These are phyloP conservation scores for Drosophila nikananu DNA, from an alignment of 1,140 invertebrate species.

Conservation along the genomic window DNA sequence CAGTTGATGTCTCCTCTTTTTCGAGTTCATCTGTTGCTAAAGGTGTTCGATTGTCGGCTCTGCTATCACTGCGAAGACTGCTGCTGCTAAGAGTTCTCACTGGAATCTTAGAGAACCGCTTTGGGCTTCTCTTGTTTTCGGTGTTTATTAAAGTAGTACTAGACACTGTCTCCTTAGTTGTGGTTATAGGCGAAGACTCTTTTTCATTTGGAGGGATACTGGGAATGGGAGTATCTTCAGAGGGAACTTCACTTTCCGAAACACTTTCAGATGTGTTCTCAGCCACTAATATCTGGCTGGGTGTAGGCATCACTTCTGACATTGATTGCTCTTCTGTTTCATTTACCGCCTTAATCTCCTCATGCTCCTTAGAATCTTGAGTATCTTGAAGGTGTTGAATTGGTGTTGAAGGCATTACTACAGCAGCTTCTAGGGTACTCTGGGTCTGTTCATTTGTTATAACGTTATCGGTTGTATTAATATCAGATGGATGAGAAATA, in stretches of 20 bases:
- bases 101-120: slow-evolving; percentile 71
- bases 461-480: too few relatives aligned
- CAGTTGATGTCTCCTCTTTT: background rate
- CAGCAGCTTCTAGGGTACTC: background rate
- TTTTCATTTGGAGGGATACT: too few relatives aligned
- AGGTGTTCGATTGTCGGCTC: slow-evolving; percentile 32
- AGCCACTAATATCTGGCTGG: background rate
- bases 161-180: background rate
- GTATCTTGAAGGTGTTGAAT: background rate
- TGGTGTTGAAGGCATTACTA: too few relatives aligned
- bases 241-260: background rate
- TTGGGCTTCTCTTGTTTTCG: slow-evolving; percentile 39
- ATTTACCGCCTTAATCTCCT: too few relatives aligned
- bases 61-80: slow-evolving; percentile 62
- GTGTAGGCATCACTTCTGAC: too few relatives aligned
- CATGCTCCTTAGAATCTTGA: background rate
- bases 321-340: background rate
- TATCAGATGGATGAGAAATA: background rate
- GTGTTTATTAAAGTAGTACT: background rate
- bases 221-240: too few relatives aligned
- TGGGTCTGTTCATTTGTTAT: background rate
- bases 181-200: background rate
- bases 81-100: slow-evolving; percentile 62
- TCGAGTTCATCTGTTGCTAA: slow-evolving; percentile 10
- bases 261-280: background rate